Evolutionary conservation across 2,113 vertebrate genomes (phyloP), one percentile per base, ranked within the genome.

Genomic region (Phasianus colchicus): DNA sequence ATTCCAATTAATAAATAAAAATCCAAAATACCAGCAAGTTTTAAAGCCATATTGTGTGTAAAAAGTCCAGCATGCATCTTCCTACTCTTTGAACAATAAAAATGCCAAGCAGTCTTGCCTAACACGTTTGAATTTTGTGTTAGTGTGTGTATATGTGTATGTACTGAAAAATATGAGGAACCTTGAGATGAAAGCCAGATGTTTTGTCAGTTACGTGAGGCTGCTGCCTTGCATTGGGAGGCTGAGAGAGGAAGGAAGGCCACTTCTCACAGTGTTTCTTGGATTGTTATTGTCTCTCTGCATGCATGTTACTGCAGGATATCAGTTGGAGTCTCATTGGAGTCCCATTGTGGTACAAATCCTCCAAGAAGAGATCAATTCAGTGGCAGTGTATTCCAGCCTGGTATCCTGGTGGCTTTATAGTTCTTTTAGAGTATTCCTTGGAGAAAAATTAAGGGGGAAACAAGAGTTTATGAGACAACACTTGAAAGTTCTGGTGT

Each of bases 341-440:
- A 50, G 48, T 50, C 24, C 25, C 15, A 63, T n/a, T 77, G 88
- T 79, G 57, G 42, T 76, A 43, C 64, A 74, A 92, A 92, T 86
- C 40, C 86, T 90, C 85, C 70, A 92, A 91, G 81, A 77, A 84
- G 69, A 54, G 34, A 85, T 27, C 22, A 69, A 12, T 65, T 93
- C 76, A 75, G 43, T 90, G 92, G 86, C 82, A 80, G 57, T 83
- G 42, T 61, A 58, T 96, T 95, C 77, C 93, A 89, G 13, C 14
- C 45, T 87, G 80, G 64, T 90, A 82, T 71, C 86, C 43, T 85
- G 73, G 90, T 91, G 82, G 70, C 69, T 92, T 92, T 95, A 63
- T 43, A 82, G 83, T 63, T 86, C 85, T 69, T 4, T 77, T 88
- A 71, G 84, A 80, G 47, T 86, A 77, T 10, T 94, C 80, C 89